Evolutionary conservation across 1,140 invertebrate genomes (phyloP).

Genomic region (Tetragnatha versicolor): DNA sequence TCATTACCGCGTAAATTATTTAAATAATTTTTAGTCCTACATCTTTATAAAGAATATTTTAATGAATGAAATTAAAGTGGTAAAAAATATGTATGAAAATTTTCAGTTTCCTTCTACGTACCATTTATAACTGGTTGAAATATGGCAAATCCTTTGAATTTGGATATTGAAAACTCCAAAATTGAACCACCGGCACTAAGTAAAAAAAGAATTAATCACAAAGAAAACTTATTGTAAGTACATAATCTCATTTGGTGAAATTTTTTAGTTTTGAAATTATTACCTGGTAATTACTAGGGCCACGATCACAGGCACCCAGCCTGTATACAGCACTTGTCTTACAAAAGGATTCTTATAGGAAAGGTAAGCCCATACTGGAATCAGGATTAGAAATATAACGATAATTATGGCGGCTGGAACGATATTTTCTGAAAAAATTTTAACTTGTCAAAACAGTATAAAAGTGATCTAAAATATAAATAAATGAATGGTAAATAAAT

Average conservation of each 20-base stretch:
- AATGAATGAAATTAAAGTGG: too few relatives aligned
- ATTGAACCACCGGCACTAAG: constrained; percentile 64
- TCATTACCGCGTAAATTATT: too few relatives aligned
- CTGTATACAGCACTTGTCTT: constrained; percentile 76
- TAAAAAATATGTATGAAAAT: too few relatives aligned
- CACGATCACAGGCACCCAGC: constrained; percentile 84
- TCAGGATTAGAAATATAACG: constrained; percentile 67
- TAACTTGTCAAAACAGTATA: too few relatives aligned
- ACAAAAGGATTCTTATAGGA: constrained; percentile 81
- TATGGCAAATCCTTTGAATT: constrained; percentile 63
- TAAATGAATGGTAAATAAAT: constrained; percentile 12
- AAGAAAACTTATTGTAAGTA: background rate
- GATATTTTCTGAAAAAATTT: constrained; percentile 67
- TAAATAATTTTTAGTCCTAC: too few relatives aligned
- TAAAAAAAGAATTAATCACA: constrained; percentile 24
- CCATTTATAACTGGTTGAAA: constrained; percentile 67
- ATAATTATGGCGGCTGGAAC: constrained; percentile 25
- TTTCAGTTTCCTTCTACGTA: too few relatives aligned
- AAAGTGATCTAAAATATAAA: constrained; percentile 69
- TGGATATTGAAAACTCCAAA: constrained; percentile 61
- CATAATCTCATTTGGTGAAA: too few relatives aligned
- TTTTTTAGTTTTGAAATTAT: too few relatives aligned
- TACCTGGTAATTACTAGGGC: constrained; percentile 89
- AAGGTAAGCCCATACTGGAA: constrained; percentile 80
- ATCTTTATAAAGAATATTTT: too few relatives aligned